Percentiles rank a stretch among this genome's conserved stretches.
These are phyloP conservation scores for Anastrepha obliqua DNA, from an alignment of 1,140 invertebrate species.

Conservation along the genomic window DNA sequence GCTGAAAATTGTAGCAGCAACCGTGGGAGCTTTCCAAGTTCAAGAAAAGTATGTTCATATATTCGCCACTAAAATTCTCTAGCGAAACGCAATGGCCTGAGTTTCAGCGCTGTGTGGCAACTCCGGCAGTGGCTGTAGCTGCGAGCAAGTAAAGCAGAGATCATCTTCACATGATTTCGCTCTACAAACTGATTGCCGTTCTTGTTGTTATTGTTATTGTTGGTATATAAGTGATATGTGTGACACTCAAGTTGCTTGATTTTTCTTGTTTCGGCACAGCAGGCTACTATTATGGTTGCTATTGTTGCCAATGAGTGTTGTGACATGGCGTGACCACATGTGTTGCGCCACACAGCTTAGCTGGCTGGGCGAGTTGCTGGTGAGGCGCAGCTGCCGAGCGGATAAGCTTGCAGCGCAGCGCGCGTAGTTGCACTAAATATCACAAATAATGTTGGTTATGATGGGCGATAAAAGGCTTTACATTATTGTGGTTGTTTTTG, in stretches of 20 bases:
- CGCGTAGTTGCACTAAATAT: slow-evolving; percentile 55
- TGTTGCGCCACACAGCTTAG: slow-evolving; percentile 26
- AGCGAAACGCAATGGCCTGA: background rate
- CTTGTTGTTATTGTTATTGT: slow-evolving; percentile 3
- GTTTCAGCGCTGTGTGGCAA: too few relatives aligned
- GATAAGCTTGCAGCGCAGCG: background rate
- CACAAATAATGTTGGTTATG: slow-evolving; percentile 56
- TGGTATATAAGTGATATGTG: slow-evolving; percentile 14
- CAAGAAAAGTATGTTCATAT: background rate
- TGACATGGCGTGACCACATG: slow-evolving; percentile 54
- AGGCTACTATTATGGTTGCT: background rate
- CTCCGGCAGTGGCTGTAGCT: too few relatives aligned
- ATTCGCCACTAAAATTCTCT: background rate
- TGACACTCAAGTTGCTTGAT: slow-evolving; percentile 24
- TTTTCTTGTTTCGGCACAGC: slow-evolving; percentile 2
- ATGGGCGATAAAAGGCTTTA: slow-evolving; percentile 34
- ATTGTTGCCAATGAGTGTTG: slow-evolving; percentile 23
- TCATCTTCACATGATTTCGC: slow-evolving; percentile 31
- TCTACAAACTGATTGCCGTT: background rate
- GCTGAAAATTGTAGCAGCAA: slow-evolving; percentile 8
- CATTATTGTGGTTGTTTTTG: slow-evolving; percentile 31
- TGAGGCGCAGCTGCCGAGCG: background rate
- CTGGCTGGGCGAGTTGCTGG: background rate
- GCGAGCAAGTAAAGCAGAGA: background rate
- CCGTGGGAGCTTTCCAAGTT: slow-evolving; percentile 29